Conservation (phyloP, 1,140 invertebrate genomes). For the Eumaeus atala region DNA sequence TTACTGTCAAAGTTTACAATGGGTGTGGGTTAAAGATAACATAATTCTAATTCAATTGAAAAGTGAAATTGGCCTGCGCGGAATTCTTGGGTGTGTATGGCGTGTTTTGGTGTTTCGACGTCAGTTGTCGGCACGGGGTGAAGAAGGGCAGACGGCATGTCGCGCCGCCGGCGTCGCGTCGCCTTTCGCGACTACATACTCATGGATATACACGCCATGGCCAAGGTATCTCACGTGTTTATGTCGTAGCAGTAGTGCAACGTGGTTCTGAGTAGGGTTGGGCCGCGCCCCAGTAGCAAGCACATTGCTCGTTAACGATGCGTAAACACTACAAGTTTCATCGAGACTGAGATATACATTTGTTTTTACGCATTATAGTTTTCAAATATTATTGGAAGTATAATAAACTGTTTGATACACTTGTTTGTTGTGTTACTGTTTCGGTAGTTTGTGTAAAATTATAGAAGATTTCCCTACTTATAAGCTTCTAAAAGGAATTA, state of each 20-base stretch:
- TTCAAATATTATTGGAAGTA: too few species aligned
- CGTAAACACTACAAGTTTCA: background rate
- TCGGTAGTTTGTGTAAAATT: too few species aligned
- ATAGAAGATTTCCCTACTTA: too few species aligned
- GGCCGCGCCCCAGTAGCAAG: background rate
- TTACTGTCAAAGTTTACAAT: conserved; percentile 1
- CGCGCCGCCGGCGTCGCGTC: conserved; percentile 60
- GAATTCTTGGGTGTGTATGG: conserved; percentile 29
- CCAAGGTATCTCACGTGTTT: conserved; percentile 43
- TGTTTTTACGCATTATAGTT: too few species aligned
- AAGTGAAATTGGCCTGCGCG: conserved; percentile 34
- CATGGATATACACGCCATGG: conserved; percentile 65
- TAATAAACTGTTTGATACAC: too few species aligned
- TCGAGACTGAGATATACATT: background rate
- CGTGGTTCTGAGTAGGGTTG: background rate
- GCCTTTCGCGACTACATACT: conserved; percentile 65
- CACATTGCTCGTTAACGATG: conserved; percentile 2
- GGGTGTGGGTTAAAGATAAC: conserved; percentile 11
- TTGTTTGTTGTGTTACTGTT: too few species aligned
- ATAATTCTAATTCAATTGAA: conserved; percentile 25
- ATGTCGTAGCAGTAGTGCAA: background rate
- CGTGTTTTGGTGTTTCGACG: conserved; percentile 23
- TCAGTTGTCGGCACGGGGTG: conserved; percentile 45
- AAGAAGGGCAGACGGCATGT: conserved; percentile 45
- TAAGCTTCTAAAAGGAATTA: too few species aligned